Conservation (phyloP, 1,140 invertebrate species). For the Telenomus remus region DNA sequence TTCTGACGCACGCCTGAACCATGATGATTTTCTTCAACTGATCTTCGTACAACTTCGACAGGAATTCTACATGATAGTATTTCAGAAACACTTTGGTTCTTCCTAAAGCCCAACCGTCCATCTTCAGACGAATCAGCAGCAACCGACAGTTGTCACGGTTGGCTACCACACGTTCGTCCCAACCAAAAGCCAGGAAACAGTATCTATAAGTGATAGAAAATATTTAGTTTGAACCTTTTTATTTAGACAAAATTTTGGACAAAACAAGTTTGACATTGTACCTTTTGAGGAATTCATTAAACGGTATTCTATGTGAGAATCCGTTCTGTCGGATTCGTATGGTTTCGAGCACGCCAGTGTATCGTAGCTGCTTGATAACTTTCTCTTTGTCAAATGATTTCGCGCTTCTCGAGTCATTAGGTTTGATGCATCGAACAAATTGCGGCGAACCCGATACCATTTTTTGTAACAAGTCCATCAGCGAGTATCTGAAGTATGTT, state of each 20-base stretch:
- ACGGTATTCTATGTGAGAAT: conserved; percentile 86
- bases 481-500: conserved; percentile 88
- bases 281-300: conserved; percentile 88
- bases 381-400: conserved; percentile 83
- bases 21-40: conserved; percentile 82
- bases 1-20: conserved; percentile 82
- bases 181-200: conserved; percentile 85
- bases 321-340: conserved; percentile 88
- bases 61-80: conserved; percentile 89
- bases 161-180: conserved; percentile 82
- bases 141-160: conserved; percentile 84
- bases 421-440: conserved; percentile 90
- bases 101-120: conserved; percentile 90
- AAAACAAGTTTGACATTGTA: no score
- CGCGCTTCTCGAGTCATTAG: conserved; percentile 83
- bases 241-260: not conserved
- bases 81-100: conserved; percentile 92
- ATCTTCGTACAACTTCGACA: conserved; percentile 86
- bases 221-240: not conserved
- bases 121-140: conserved; percentile 82
- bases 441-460: conserved; percentile 87
- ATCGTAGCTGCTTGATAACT: conserved; percentile 85
- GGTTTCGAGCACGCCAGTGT: conserved; percentile 88
- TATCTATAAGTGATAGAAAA: conserved; percentile 79
- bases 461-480: conserved; percentile 90